Conservation (phyloP, 2,797 vertebrate genomes). For the Molossus alvarezi region DNA sequence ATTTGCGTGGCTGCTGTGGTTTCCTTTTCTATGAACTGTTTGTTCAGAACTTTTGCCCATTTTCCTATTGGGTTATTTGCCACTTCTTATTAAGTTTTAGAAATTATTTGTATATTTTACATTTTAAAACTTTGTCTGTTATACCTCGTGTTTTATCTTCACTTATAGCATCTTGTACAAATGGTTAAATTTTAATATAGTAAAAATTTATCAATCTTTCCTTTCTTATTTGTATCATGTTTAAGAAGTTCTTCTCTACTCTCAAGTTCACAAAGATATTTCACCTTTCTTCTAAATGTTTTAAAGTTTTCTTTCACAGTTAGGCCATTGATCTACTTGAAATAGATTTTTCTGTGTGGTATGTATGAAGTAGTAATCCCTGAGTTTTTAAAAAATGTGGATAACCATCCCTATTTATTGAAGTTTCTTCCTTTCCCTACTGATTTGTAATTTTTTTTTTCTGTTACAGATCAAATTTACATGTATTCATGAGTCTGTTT, state of each 20-base stretch:
- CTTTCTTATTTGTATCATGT: constrained; percentile 41
- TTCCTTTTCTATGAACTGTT: not conserved
- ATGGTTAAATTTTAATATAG: constrained; percentile 40
- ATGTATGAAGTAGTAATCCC: not conserved
- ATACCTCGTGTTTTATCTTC: constrained; percentile 20
- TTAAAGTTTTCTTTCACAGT: constrained; percentile 49
- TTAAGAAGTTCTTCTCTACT: constrained; percentile 30
- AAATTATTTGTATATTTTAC: constrained; percentile 26
- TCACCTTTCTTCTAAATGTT: constrained; percentile 50
- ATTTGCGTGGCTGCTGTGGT: not conserved
- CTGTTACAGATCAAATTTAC: constrained; percentile 28
- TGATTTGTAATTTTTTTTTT: constrained; percentile 6
- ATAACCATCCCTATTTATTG: not conserved
- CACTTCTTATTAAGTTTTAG: constrained; percentile 23
- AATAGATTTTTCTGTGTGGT: constrained; percentile 16
- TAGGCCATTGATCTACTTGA: not conserved
- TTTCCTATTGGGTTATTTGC: not conserved
- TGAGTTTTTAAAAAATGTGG: not conserved
- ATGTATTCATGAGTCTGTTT: not conserved
- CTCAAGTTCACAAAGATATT: constrained; percentile 50
- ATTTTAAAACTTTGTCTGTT: constrained; percentile 12
- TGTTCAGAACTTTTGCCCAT: constrained; percentile 9
- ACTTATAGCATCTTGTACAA: not conserved
- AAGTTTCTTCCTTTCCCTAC: not conserved
- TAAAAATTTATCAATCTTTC: not conserved